Conservation (phyloP, 2,113 vertebrate genomes). For the Isurus oxyrinchus region DNA sequence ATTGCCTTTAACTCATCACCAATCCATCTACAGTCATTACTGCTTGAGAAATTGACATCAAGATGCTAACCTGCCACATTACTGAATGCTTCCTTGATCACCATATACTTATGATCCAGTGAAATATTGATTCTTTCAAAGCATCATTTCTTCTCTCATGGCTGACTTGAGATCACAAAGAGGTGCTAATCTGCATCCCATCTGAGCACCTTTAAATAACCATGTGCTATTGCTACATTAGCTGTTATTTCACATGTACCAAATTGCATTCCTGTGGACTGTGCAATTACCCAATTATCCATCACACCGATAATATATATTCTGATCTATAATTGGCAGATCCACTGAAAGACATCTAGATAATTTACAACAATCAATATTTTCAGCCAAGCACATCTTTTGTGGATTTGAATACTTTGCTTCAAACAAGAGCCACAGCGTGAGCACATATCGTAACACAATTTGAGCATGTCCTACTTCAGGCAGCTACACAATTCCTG, state of each 20-base stretch:
- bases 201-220: not conserved
- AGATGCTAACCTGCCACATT: conserved; percentile 27
- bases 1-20: conserved; percentile 6
- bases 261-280: conserved; percentile 4
- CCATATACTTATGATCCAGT: conserved; percentile 9
- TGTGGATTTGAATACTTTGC: not conserved
- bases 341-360: not conserved
- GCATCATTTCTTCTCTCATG: not conserved
- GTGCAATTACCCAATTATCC: conserved; percentile 25
- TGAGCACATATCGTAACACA: not conserved
- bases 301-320: not conserved
- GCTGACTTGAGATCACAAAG: conserved; percentile 2
- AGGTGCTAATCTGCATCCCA: not conserved
- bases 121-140: conserved; percentile 25
- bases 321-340: not conserved
- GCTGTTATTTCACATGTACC: not conserved
- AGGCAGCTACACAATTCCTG: not conserved
- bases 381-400: conserved; percentile 11
- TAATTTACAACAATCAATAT: conserved; percentile 27
- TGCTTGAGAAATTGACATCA: not conserved
- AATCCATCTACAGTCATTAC: conserved; percentile 23
- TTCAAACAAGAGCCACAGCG: not conserved
- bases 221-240: not conserved
- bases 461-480: not conserved
- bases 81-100: conserved; percentile 8